Evolutionary conservation across 2,888 invertebrate species (phyloP).

Genomic region (Hirtodrosophila confusa): DNA sequence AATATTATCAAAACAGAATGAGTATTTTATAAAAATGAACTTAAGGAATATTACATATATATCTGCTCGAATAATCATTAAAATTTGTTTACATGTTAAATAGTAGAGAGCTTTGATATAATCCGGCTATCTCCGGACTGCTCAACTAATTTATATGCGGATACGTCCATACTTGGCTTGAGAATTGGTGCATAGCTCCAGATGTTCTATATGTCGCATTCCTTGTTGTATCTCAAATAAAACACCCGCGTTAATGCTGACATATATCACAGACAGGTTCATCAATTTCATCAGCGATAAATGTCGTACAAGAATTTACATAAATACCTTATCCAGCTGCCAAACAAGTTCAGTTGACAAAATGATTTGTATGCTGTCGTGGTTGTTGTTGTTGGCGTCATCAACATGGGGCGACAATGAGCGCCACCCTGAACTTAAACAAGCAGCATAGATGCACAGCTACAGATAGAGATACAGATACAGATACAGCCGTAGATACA

Average conservation of each 20-base stretch:
- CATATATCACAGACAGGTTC: constrained; percentile 59
- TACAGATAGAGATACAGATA: constrained; percentile 11
- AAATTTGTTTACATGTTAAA: no score
- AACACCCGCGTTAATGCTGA: constrained; percentile 7
- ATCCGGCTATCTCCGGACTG: no score
- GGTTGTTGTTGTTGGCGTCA: constrained; percentile 16
- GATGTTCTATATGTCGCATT: constrained; percentile 10
- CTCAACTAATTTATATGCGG: no score
- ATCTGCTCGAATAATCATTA: no score
- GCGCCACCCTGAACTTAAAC: constrained; percentile 75
- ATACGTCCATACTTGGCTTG: neutral
- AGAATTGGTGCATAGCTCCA: constrained; percentile 8
- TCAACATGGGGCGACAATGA: constrained; percentile 56
- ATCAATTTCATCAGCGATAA: constrained; percentile 73
- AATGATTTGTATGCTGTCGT: constrained; percentile 68
- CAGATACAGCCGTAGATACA: constrained; percentile 4
- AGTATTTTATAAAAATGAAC: no score
- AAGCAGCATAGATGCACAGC: constrained; percentile 17
- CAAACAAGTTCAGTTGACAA: constrained; percentile 62
- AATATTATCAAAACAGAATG: no score
- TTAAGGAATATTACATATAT: no score
- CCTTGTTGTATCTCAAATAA: neutral
- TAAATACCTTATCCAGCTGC: constrained; percentile 62
- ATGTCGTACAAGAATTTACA: constrained; percentile 75
- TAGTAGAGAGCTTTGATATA: no score